Conservation (phyloP, 1,140 invertebrate species). For the Drosophila baimaii region DNA sequence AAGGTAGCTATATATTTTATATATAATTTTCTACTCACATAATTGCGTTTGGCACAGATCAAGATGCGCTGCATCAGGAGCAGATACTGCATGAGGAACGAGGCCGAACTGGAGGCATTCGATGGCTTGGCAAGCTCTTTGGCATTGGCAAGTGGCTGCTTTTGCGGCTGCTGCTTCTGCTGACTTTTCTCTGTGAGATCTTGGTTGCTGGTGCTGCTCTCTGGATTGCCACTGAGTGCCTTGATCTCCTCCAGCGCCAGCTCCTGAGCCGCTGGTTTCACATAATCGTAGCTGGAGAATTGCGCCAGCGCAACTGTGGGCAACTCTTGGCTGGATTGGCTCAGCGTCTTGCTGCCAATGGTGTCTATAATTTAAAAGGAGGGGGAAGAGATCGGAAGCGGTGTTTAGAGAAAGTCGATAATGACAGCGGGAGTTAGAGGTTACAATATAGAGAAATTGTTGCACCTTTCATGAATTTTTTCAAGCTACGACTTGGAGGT, state of each 20-base stretch:
- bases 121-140: slow-evolving; percentile 46
- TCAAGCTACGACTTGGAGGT: too few relatives aligned
- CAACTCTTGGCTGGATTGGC: slow-evolving; percentile 37
- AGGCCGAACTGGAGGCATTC: slow-evolving; percentile 64
- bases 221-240: slow-evolving; percentile 47
- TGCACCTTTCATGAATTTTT: background rate
- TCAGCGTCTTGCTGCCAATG: slow-evolving; percentile 54
- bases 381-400: background rate
- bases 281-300: slow-evolving; percentile 68
- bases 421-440: background rate
- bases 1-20: too few relatives aligned
- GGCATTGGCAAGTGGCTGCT: slow-evolving; percentile 36
- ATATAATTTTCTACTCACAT: slow-evolving; percentile 85
- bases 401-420: slow-evolving; percentile 22
- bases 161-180: background rate
- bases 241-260: slow-evolving; percentile 74
- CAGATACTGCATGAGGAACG: slow-evolving; percentile 85
- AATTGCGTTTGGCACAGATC: slow-evolving; percentile 86
- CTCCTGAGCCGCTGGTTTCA: slow-evolving; percentile 63
- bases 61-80: slow-evolving; percentile 88
- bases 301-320: slow-evolving; percentile 41
- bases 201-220: background rate
- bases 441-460: background rate
- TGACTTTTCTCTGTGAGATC: slow-evolving; percentile 18
- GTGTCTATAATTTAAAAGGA: slow-evolving; percentile 43